A percentile compares a stretch with the other conserved stretches of the same genome.
Conservation (phyloP, 2,113 vertebrate species). For the Pedetes capensis region DNA sequence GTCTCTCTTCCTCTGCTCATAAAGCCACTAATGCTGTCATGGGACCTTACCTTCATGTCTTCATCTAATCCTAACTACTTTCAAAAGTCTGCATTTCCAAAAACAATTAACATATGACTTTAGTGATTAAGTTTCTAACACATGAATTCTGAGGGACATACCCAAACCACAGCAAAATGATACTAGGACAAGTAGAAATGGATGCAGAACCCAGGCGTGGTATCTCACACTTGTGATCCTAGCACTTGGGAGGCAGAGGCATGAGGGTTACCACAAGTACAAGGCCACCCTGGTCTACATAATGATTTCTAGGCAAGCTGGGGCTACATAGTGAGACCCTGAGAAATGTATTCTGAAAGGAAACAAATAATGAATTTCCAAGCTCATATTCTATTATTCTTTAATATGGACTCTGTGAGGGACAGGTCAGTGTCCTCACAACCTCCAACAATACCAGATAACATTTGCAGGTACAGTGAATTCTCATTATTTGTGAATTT, state of each 20-base stretch:
- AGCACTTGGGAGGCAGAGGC: too few relatives aligned
- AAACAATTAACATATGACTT: background rate
- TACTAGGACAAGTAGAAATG: background rate
- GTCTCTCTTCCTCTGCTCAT: too few relatives aligned
- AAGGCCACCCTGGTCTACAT: too few relatives aligned
- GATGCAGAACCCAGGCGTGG: too few relatives aligned
- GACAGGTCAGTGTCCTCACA: background rate
- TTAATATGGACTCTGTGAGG: background rate
- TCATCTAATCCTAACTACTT: background rate
- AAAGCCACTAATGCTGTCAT: background rate
- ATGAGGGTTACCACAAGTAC: too few relatives aligned
- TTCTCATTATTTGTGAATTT: background rate
- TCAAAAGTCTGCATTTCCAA: background rate
- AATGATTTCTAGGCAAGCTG: too few relatives aligned
- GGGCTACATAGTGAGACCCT: too few relatives aligned
- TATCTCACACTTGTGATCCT: too few relatives aligned
- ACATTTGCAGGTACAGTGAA: background rate
- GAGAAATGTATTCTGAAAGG: background rate
- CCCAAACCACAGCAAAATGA: background rate
- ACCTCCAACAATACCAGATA: background rate
- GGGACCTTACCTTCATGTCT: too few relatives aligned
- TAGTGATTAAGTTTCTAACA: background rate
- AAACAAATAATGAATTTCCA: background rate
- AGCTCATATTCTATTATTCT: background rate
- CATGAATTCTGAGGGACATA: background rate